Base-by-base conservation (phyloP, 2,888 invertebrate species). In the Alloscopus bannaensis region DNA sequence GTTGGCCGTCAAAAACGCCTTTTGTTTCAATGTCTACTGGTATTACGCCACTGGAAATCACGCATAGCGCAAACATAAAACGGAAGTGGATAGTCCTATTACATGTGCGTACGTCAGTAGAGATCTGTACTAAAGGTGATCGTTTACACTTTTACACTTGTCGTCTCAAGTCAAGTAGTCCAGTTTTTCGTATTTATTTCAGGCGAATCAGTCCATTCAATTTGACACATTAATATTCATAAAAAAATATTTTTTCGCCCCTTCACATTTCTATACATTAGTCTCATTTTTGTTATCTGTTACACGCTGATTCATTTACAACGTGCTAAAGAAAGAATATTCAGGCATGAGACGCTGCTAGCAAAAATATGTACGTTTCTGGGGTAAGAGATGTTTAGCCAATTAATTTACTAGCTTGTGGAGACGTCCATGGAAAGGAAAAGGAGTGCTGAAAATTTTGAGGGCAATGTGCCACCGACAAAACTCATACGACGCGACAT, bases 401-500 rank as follows among this genome's bases (percentile, higher is more conserved):
- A 52, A 22, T 4, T 24, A n/a, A 13, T 47, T 52, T 4, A 22
- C 24, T 24, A 3, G 4, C 45, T 4, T 45, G 45, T 16, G 18
- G 4, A 4, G 45, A 22, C 31, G 57, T 60, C 47, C 57, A 76
- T 76, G 68, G 69, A 69, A 76, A 62, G 66, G 76, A 62, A 76
- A 76, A 69, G 66, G 66, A 42, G 62, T 66, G 62, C 68, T 24
- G 59, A 18, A 40, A 40, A 62, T 60, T 47, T 76, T 69, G 68
- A 76, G 76, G 76, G 76, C 76, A 76, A 69, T 68, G 76, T 69
- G 69, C 69, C 76, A 75, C 75, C 65, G 57, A 59, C 69, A 52
- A 36, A 68, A 76, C 28, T 76, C 60, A 40, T 8, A 52, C 52
- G 20, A 22, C 24, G 24, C 20, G 66, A 76, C 68, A 68, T 68